A percentile compares a stretch with the other conserved stretches of the same genome.
Evolutionary conservation across 2,113 vertebrate species (phyloP).

Genomic region (Solea solea): DNA sequence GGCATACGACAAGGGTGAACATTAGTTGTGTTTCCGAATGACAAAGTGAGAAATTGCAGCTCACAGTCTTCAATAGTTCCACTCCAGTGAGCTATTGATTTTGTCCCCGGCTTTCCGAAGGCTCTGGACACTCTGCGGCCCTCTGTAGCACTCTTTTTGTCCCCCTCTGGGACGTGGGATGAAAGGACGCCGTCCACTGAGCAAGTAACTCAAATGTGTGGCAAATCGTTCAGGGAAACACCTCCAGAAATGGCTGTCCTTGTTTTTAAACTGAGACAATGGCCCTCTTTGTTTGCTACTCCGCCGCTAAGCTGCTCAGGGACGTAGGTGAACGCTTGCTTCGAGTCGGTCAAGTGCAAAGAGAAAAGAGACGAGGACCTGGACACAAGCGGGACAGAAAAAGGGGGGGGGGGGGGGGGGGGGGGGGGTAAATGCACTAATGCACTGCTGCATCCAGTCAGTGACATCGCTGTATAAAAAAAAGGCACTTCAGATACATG

Average conservation of each 20-base stretch:
- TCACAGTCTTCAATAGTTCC: constrained; percentile 71
- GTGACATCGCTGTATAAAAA: background rate
- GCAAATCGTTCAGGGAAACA: constrained; percentile 64
- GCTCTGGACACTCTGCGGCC: constrained; percentile 55
- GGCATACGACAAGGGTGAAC: constrained; percentile 43
- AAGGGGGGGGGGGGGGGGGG: too few relatives aligned
- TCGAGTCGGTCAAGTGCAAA: constrained; percentile 44
- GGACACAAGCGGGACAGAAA: constrained; percentile 33
- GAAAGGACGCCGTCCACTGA: constrained; percentile 46
- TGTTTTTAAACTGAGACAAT: constrained; percentile 75
- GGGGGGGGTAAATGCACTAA: constrained; percentile 42
- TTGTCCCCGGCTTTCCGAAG: constrained; percentile 42
- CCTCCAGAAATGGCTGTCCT: constrained; percentile 53
- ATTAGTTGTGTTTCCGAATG: constrained; percentile 79
- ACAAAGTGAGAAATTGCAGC: constrained; percentile 80
- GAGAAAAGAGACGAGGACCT: constrained; percentile 23
- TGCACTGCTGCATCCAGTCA: constrained; percentile 11
- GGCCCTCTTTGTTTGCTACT: constrained; percentile 43
- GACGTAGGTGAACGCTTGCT: constrained; percentile 42
- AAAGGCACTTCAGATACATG: constrained; percentile 2
- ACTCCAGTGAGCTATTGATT: constrained; percentile 83
- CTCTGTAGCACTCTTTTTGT: constrained; percentile 64
- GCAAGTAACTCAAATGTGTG: constrained; percentile 67
- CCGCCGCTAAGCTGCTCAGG: constrained; percentile 53
- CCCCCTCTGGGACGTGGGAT: constrained; percentile 64